Evolutionary conservation across 2,888 invertebrate species (phyloP).

Genomic region (Caenorhabditis virilis): DNA sequence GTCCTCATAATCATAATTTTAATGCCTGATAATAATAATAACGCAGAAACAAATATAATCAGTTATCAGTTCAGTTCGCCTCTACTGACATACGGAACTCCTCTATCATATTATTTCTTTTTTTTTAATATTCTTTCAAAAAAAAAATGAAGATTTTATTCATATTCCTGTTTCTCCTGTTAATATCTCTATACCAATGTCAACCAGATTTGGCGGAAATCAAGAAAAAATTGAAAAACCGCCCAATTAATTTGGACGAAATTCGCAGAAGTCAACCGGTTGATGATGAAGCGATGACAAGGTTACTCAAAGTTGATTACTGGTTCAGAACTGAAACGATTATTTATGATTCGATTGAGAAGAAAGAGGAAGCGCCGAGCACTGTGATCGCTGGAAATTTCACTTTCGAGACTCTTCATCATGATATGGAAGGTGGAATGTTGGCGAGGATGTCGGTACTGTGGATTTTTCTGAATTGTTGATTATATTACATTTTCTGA

Average conservation of each 20-base stretch:
- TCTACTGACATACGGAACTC: no score
- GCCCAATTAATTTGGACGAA: background rate
- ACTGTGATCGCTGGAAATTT: conserved; percentile 46
- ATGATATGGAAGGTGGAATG: conserved; percentile 42
- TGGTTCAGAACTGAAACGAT: conserved; percentile 49
- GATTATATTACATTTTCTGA: no score
- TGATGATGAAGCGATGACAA: conserved; percentile 19
- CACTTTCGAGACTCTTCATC: conserved; percentile 52
- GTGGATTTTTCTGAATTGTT: no score
- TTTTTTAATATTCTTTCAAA: no score
- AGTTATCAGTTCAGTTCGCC: no score
- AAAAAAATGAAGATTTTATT: no score
- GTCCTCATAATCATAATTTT: no score
- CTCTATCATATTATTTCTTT: no score
- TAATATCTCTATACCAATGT: no score
- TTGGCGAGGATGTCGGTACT: conserved; percentile 45
- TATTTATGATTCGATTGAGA: conserved; percentile 43
- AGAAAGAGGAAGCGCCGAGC: conserved; percentile 37
- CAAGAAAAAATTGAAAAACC: conserved; percentile 20
- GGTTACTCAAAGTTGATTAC: conserved; percentile 49
- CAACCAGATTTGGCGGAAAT: conserved; percentile 26
- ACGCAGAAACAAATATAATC: no score
- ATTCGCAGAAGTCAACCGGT: conserved; percentile 6
- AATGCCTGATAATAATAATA: no score
- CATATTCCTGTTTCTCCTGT: no score